Evolutionary conservation across 2,797 vertebrate species (phyloP).

Genomic region (Hafferia zeledoni): DNA sequence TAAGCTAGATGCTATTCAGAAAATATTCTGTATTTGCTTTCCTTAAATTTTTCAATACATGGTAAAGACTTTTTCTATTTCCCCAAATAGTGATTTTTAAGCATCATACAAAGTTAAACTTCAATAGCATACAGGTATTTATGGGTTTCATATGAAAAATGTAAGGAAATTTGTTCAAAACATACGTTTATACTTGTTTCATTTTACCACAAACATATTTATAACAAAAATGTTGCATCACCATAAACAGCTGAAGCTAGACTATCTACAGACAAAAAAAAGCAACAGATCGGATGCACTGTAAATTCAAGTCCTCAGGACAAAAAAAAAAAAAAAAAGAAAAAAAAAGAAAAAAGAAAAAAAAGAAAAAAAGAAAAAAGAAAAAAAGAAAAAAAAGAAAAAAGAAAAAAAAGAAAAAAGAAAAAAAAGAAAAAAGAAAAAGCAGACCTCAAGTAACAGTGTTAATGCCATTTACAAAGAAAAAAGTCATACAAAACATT

Average conservation of each 20-base stretch:
- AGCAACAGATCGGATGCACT: conserved; percentile 93
- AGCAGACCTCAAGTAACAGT: conserved; percentile 85
- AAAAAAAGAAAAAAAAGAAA: conserved; percentile 75
- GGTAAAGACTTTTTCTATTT: conserved; percentile 85
- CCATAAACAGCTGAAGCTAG: conserved; percentile 93
- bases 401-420: conserved; percentile 75
- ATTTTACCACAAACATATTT: conserved; percentile 95
- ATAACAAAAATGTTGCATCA: conserved; percentile 86
- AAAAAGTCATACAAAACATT: conserved; percentile 83
- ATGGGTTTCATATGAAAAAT: conserved; percentile 89
- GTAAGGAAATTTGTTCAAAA: conserved; percentile 92
- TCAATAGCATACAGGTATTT: conserved; percentile 95
- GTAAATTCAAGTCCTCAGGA: conserved; percentile 92
- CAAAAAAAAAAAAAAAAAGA: conserved; percentile 78
- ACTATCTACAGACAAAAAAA: conserved; percentile 97
- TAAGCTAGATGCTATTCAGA: conserved; percentile 83
- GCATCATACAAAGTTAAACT: conserved; percentile 91
- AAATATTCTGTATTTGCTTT: conserved; percentile 81
- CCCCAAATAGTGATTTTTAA: conserved; percentile 91
- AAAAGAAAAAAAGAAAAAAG: conserved; percentile 77
- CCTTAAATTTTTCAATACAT: conserved; percentile 84
- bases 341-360: conserved; percentile 78
- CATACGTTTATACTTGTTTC: conserved; percentile 90
- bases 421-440: conserved; percentile 78
- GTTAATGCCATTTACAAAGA: conserved; percentile 84